phyloP scores from a whole-genome alignment of 2,113 vertebrate species.

The Syngnathoides biaculeatus region DNA sequence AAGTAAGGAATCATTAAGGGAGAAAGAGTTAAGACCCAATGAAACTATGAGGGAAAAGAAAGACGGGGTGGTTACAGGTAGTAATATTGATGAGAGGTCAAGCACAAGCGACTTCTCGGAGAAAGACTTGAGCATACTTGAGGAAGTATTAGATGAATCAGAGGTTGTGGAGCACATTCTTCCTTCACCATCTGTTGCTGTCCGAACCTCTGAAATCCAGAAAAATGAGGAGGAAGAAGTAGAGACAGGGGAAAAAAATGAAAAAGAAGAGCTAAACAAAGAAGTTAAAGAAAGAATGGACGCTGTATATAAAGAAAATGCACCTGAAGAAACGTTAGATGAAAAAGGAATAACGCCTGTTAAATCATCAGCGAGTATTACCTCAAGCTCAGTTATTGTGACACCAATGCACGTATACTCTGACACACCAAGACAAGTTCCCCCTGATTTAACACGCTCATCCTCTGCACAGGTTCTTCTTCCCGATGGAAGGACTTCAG shows the following conservation, averaged over 20 bases:
- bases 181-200: slow-evolving; percentile 38
- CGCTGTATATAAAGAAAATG: slow-evolving; percentile 31
- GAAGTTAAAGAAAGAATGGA: slow-evolving; percentile 42
- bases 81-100: slow-evolving; percentile 61
- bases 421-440: slow-evolving; percentile 31
- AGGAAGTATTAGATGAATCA: slow-evolving; percentile 62
- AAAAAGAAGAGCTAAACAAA: slow-evolving; percentile 46
- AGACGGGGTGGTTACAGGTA: slow-evolving; percentile 52
- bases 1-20: slow-evolving; percentile 53
- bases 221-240: slow-evolving; percentile 57
- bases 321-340: slow-evolving; percentile 23
- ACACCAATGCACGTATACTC: slow-evolving; percentile 49
- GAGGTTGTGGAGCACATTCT: slow-evolving; percentile 47
- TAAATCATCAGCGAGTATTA: slow-evolving; percentile 56
- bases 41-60: slow-evolving; percentile 55
- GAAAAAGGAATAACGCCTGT: slow-evolving; percentile 27
- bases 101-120: slow-evolving; percentile 66
- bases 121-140: slow-evolving; percentile 67
- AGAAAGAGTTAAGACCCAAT: slow-evolving; percentile 51
- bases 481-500: slow-evolving; percentile 73
- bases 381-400: slow-evolving; percentile 53
- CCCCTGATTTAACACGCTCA: slow-evolving; percentile 49
- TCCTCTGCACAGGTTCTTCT: slow-evolving; percentile 61
- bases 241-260: slow-evolving; percentile 34
- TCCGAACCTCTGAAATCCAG: slow-evolving; percentile 44